Evolutionary conservation across 2,113 vertebrate genomes (phyloP).

Genomic region (Onychorhynchus coronatus): DNA sequence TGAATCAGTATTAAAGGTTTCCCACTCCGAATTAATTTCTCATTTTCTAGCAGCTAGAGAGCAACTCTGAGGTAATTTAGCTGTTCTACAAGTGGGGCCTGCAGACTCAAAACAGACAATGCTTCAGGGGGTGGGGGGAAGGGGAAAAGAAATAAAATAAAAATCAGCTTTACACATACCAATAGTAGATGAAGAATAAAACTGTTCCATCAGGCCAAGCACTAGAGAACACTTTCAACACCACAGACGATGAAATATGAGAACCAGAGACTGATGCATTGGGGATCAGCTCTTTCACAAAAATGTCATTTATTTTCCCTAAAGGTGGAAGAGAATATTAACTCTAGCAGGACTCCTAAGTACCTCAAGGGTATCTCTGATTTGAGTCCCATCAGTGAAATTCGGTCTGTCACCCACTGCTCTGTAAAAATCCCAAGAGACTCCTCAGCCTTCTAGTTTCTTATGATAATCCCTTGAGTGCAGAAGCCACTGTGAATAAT

Average conservation of each 20-base stretch:
- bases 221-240: not conserved
- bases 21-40: not conserved
- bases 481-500: not conserved
- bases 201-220: not conserved
- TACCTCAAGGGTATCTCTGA: constrained; percentile 36
- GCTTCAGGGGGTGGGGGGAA: not conserved
- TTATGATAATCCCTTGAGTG: not conserved
- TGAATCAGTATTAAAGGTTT: not conserved
- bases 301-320: not conserved
- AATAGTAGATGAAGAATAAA: not conserved
- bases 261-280: not conserved
- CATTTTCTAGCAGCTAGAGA: not conserved
- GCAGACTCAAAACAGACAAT: not conserved
- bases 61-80: not conserved
- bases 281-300: not conserved
- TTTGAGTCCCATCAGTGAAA: constrained; percentile 43
- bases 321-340: not conserved
- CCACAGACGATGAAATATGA: not conserved
- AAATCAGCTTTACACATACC: not conserved
- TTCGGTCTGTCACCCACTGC: not conserved
- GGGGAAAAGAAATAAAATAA: not conserved
- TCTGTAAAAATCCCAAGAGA: not conserved
- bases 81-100: not conserved
- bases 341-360: constrained; percentile 4
- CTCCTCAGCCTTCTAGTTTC: constrained; percentile 10